A percentile compares a stretch with the other conserved stretches of the same genome.
Conservation (phyloP, 2,113 vertebrate species). For the Nycticebus coucang region DNA sequence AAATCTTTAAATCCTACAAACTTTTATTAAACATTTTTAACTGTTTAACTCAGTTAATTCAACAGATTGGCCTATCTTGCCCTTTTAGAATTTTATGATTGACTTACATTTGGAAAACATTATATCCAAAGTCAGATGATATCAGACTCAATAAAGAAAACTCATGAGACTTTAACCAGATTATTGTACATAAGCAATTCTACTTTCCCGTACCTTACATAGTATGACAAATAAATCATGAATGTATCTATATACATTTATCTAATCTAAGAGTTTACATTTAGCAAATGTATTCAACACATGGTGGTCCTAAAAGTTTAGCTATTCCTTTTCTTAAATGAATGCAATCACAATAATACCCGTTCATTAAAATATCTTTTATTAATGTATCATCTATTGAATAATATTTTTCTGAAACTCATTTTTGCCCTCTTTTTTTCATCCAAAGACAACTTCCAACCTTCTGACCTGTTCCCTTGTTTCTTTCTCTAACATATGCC, state of each 20-base stretch:
- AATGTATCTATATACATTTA: not conserved
- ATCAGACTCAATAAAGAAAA: not conserved
- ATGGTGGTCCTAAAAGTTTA: not conserved
- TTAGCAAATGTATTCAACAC: not conserved
- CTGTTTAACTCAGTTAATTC: not conserved
- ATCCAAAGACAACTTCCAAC: not conserved
- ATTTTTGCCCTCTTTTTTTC: not conserved
- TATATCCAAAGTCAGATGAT: not conserved
- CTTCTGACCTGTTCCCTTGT: not conserved
- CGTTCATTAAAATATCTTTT: not conserved
- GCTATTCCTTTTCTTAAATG: not conserved
- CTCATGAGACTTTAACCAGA: not conserved
- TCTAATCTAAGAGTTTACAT: not conserved
- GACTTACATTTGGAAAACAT: not conserved
- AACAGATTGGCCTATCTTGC: not conserved
- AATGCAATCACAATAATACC: not conserved
- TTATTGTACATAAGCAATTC: not conserved
- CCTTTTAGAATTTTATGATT: not conserved
- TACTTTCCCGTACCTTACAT: not conserved
- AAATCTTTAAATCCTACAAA: not conserved
- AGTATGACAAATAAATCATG: not conserved
- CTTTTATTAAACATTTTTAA: slow-evolving; percentile 32
- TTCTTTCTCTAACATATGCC: not conserved
- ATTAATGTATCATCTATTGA: not conserved
- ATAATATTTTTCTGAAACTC: not conserved